Conservation (phyloP, 2,797 vertebrate species). For the Lepidocolaptes lacrymiger region DNA sequence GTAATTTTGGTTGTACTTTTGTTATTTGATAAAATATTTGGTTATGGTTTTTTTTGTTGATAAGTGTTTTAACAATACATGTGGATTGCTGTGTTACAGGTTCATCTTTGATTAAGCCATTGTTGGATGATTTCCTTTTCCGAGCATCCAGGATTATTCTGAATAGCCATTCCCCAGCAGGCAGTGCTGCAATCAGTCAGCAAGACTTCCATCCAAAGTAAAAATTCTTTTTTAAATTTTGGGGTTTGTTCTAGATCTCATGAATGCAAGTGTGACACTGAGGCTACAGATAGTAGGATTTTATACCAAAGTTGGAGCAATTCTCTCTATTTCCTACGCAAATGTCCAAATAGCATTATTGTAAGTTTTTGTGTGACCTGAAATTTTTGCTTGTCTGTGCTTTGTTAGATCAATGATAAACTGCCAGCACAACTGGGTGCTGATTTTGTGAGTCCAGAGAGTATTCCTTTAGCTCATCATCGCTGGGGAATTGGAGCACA, state of each 20-base stretch:
- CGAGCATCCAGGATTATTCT: constrained; percentile 98
- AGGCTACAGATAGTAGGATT: background rate
- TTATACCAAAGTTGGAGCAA: background rate
- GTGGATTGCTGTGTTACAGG: constrained; percentile 80
- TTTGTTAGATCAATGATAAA: background rate
- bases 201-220: constrained; percentile 98
- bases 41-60: background rate
- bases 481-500: background rate
- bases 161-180: constrained; percentile 93
- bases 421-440: background rate
- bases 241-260: background rate
- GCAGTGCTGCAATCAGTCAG: constrained; percentile 89
- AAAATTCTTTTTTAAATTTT: background rate
- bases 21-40: background rate
- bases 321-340: background rate
- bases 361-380: background rate
- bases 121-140: constrained; percentile 98
- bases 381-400: background rate
- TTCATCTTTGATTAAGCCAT: constrained; percentile 94
- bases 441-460: background rate
- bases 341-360: background rate
- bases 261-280: background rate
- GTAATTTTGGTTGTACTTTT: background rate
- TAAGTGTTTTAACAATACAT: background rate
- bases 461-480: background rate